Base-by-base conservation (phyloP, 2,113 vertebrate genomes). In the Pagrus major region DNA sequence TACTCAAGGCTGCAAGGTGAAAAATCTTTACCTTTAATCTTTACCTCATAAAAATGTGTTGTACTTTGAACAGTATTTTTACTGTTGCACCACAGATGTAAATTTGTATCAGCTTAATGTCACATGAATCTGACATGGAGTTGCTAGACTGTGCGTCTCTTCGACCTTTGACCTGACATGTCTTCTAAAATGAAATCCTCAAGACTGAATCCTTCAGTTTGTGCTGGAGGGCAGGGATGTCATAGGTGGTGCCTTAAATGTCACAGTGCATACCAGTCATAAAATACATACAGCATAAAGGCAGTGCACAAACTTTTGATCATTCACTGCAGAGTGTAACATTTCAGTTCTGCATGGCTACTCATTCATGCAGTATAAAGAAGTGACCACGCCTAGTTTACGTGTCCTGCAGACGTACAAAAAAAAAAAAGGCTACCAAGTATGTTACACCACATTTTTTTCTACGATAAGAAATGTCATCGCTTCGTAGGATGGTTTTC, bases 371-470 rank as follows among this genome's bases (percentile, higher is more conserved):
- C 23, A 56, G n/a, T 25, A 54, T 61, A 51, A 79, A 29, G n/a
- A 75, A 74, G 54, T 37, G 71, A 11, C 80, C 87, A 86, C 86
- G 79, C 90, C 86, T 71, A 80, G 54, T 80, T 80, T 69, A 80
- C 37, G 72, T 71, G 78, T 46, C 68, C 39, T 61, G 25, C 41
- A 65, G 6, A 37, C 3, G 74, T 25, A 80, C 39, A 81, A 76
- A 68, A 42, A 81, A 76, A 68, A 42, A 23, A 78, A 61, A 68
- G 39, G 42, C 47, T 21, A 41, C 42, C 11, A 37, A 70, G 42
- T 9, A 63, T 25, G 52, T 63, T 52, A 9, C 11, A 61, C 12
- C 25, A 21, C 23, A 12, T 10, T 67, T 52, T n/a, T 6, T 49
- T 54, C 2, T 33, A 33, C 49, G 15, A 73, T 71, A 37, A 52